Evolutionary conservation across 1,140 invertebrate genomes (phyloP).

Genomic region (Hylaeus anthracinus): DNA sequence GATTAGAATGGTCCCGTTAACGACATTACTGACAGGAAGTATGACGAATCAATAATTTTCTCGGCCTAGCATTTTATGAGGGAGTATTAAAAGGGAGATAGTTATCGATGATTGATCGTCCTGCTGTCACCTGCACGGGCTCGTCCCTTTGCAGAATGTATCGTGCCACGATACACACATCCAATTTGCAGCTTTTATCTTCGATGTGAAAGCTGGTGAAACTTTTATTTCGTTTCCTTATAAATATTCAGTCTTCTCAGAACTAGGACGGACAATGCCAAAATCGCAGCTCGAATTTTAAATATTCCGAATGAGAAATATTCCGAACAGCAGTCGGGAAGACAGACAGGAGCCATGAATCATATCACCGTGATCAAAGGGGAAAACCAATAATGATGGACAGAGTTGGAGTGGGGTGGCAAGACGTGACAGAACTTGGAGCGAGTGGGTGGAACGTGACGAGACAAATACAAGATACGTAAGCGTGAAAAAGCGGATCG

Average conservation of each 20-base stretch:
- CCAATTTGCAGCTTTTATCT: conserved; percentile 47
- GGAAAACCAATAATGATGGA: too few species aligned
- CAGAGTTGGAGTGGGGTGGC: too few species aligned
- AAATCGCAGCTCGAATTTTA: too few species aligned
- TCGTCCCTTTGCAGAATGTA: conserved; percentile 44
- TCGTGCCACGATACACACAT: conserved; percentile 41
- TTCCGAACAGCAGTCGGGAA: too few species aligned
- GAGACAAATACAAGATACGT: too few species aligned
- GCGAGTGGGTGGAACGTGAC: too few species aligned
- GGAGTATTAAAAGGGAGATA: conserved; percentile 62
- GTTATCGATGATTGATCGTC: conserved; percentile 70
- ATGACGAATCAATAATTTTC: conserved; percentile 71
- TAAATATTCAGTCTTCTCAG: not conserved
- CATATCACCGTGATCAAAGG: too few species aligned
- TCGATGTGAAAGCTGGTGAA: not conserved
- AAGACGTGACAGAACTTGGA: too few species aligned
- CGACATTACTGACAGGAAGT: conserved; percentile 64
- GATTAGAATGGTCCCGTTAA: conserved; percentile 60
- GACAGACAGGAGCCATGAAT: too few species aligned
- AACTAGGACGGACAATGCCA: too few species aligned
- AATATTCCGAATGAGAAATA: too few species aligned
- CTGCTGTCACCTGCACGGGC: conserved; percentile 59
- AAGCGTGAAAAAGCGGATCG: too few species aligned
- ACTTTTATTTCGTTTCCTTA: not conserved
- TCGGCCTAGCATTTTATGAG: conserved; percentile 68